A percentile compares a stretch with the other conserved stretches of the same genome.
Conservation (phyloP, 2,888 invertebrate species). For the Isotomurus palustris region DNA sequence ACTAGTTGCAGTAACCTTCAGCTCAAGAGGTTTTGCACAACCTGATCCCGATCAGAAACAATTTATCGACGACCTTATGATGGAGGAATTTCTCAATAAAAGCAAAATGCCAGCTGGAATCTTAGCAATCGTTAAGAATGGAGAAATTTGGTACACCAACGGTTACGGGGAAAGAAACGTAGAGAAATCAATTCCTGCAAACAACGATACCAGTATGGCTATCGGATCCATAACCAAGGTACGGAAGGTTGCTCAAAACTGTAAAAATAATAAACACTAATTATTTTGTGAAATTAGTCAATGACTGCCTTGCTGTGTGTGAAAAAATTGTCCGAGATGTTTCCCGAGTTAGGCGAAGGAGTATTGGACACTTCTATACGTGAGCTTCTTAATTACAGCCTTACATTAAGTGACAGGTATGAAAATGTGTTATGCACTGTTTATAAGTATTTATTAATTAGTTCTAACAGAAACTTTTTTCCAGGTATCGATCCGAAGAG, state of each 20-base stretch:
- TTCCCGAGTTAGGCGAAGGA: slow-evolving; percentile 4
- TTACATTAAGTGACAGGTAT: slow-evolving; percentile 10
- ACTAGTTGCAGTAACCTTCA: background rate
- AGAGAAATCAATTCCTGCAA: background rate
- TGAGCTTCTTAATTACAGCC: background rate
- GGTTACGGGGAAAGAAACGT: background rate
- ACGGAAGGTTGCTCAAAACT: background rate
- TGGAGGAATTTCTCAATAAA: background rate
- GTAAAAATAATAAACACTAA: background rate
- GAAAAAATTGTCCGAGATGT: slow-evolving; percentile 9
- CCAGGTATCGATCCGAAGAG: slow-evolving; percentile 10
- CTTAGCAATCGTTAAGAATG: background rate
- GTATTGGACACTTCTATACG: slow-evolving; percentile 7
- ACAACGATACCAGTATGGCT: background rate
- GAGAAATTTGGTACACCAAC: background rate
- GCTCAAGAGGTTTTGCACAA: background rate
- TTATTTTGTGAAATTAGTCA: background rate
- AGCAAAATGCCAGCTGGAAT: background rate
- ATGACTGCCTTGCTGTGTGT: slow-evolving; percentile 3
- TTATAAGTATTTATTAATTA: background rate
- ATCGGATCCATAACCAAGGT: background rate
- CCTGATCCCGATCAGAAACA: background rate
- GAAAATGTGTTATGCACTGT: background rate
- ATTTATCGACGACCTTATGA: background rate
- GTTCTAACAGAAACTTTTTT: background rate